These are phyloP conservation scores for Drosophila melanosoma DNA, from an alignment of 2,888 invertebrate species.

Conservation along the genomic window DNA sequence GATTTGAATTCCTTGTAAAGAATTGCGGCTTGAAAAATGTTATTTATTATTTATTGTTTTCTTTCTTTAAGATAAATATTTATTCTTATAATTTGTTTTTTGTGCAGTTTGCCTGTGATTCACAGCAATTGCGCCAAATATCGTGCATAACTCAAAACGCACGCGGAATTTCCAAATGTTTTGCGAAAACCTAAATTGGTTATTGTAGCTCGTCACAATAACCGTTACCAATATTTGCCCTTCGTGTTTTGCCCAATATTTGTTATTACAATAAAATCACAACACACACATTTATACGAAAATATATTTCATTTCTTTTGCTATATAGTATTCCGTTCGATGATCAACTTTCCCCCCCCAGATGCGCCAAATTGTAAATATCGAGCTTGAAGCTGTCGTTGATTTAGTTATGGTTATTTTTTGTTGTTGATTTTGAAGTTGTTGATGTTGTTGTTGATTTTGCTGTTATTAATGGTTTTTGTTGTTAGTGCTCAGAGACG, in stretches of 20 bases:
- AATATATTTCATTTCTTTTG: slow-evolving; percentile 26
- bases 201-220: slow-evolving; percentile 12
- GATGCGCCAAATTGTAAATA: slow-evolving; percentile 32
- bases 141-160: slow-evolving; percentile 66
- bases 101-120: slow-evolving; percentile 9
- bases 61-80: not conserved
- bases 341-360: slow-evolving; percentile 56
- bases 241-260: slow-evolving; percentile 54
- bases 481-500: slow-evolving; percentile 45
- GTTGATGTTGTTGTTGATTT: slow-evolving; percentile 38
- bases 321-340: slow-evolving; percentile 31
- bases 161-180: slow-evolving; percentile 68
- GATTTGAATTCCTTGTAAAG: not conserved
- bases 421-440: slow-evolving; percentile 9
- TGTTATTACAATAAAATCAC: slow-evolving; percentile 34
- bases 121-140: slow-evolving; percentile 48
- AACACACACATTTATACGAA: slow-evolving; percentile 5
- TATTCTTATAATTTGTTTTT: not conserved
- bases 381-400: slow-evolving; percentile 20
- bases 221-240: slow-evolving; percentile 42
- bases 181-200: slow-evolving; percentile 26
- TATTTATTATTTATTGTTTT: not conserved
- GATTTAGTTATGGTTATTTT: slow-evolving; percentile 24
- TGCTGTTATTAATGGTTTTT: slow-evolving; percentile 32
- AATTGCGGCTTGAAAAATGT: not conserved